Percentiles rank a stretch among this genome's conserved stretches.
Conservation (phyloP, 2,113 vertebrate genomes). For the Haplochromis vanheusdeni region DNA sequence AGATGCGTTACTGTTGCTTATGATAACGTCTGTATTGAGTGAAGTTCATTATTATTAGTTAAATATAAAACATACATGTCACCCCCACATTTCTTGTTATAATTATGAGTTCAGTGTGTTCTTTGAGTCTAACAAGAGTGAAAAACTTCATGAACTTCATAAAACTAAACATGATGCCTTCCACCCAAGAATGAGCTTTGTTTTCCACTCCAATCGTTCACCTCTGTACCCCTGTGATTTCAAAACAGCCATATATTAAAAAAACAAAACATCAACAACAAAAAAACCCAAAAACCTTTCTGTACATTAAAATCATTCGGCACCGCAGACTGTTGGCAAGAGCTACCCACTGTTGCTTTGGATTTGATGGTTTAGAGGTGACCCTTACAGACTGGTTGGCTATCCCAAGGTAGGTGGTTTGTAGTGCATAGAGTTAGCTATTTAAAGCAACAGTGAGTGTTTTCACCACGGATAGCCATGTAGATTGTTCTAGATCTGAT, state of each 20-base stretch:
- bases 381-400: not conserved
- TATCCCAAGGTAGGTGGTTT: not conserved
- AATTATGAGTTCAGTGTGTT: not conserved
- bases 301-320: accelerated
- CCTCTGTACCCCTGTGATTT: accelerated
- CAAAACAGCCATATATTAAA: not conserved
- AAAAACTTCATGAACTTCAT: not conserved
- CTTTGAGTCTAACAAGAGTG: not conserved
- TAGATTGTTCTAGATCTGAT: not conserved
- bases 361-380: not conserved
- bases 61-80: not conserved
- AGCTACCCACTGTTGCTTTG: not conserved
- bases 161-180: accelerated
- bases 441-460: not conserved
- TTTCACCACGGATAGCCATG: not conserved
- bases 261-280: not conserved
- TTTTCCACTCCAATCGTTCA: not conserved
- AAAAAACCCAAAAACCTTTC: accelerated
- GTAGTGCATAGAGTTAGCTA: accelerated
- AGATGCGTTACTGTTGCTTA: not conserved
- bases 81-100: not conserved
- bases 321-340: not conserved
- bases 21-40: not conserved
- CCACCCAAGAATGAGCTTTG: not conserved
- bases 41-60: not conserved